A percentile compares a stretch with the other conserved stretches of the same genome.
Conservation (phyloP, 2,888 invertebrate species). For the Cantharis rustica region DNA sequence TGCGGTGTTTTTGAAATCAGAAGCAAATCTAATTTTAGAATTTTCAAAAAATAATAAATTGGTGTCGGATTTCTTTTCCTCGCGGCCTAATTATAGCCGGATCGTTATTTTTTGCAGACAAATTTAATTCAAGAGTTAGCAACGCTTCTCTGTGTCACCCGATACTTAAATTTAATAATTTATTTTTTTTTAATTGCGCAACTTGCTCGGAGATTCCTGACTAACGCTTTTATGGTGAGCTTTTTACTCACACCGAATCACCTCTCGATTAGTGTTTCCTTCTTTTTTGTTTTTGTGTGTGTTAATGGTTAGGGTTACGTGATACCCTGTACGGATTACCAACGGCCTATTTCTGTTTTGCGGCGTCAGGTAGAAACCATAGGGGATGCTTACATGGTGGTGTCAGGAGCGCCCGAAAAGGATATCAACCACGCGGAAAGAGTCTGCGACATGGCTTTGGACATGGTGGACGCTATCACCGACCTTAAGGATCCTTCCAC, state of each 20-base stretch:
- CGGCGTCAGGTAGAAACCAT: constrained; percentile 87
- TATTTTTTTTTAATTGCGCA: too few species aligned
- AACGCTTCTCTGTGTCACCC: too few species aligned
- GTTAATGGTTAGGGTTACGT: constrained; percentile 32
- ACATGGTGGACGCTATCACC: constrained; percentile 93
- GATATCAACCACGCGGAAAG: constrained; percentile 89
- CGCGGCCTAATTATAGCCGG: neutral
- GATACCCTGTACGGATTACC: constrained; percentile 30
- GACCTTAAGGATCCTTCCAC: constrained; percentile 92
- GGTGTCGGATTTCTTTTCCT: neutral
- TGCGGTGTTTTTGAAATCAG: neutral
- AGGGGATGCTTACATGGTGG: constrained; percentile 98
- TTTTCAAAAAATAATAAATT: neutral
- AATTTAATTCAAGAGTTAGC: neutral
- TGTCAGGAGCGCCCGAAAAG: constrained; percentile 91
- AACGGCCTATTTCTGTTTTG: constrained; percentile 30
- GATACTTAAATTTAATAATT: too few species aligned
- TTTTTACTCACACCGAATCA: constrained; percentile 7
- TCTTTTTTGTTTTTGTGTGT: constrained; percentile 33
- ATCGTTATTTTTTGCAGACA: neutral
- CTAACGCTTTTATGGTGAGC: neutral
- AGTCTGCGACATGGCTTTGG: constrained; percentile 94
- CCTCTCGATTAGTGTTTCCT: constrained; percentile 29
- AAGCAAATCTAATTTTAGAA: neutral
- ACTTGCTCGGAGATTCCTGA: too few species aligned